phyloP scores from a whole-genome alignment of 2,888 invertebrate species.

The Neoascia interrupta region DNA sequence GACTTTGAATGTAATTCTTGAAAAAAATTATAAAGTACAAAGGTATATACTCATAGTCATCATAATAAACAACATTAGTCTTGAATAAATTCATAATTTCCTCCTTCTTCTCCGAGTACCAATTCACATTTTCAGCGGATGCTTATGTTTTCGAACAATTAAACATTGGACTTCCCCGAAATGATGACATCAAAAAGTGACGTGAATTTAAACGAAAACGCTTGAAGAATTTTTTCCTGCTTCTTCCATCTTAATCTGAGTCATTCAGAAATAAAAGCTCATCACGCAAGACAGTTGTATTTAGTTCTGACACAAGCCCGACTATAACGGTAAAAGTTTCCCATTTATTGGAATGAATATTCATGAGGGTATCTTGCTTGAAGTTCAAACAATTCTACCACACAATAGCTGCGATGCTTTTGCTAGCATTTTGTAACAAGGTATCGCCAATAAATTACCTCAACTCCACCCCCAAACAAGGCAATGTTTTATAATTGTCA shows the following conservation, averaged over 20 bases:
- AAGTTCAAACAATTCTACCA: too few relatives aligned
- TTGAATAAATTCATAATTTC: too few relatives aligned
- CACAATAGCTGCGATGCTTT: too few relatives aligned
- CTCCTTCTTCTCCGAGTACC: too few relatives aligned
- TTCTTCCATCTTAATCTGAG: background rate
- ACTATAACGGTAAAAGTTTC: conserved; percentile 12
- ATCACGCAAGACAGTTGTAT: conserved; percentile 21
- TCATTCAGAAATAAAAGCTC: conserved; percentile 4
- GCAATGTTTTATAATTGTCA: conserved; percentile 9
- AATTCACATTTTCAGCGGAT: too few relatives aligned
- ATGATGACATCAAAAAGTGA: conserved; percentile 23
- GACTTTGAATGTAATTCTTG: too few relatives aligned
- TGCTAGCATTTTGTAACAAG: conserved; percentile 3
- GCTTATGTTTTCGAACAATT: conserved; percentile 3
- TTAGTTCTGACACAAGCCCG: background rate
- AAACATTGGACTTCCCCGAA: conserved; percentile 11
- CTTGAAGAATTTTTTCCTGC: too few relatives aligned
- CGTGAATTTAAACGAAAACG: background rate
- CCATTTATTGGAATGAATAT: conserved; percentile 9
- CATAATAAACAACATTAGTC: too few relatives aligned
- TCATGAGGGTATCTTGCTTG: conserved; percentile 1
- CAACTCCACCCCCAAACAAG: background rate
- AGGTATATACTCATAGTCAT: too few relatives aligned
- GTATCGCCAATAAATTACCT: background rate
- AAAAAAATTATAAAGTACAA: too few relatives aligned